phyloP scores from a whole-genome alignment of 2,797 vertebrate genomes.

The Bovichtus diacanthus region DNA sequence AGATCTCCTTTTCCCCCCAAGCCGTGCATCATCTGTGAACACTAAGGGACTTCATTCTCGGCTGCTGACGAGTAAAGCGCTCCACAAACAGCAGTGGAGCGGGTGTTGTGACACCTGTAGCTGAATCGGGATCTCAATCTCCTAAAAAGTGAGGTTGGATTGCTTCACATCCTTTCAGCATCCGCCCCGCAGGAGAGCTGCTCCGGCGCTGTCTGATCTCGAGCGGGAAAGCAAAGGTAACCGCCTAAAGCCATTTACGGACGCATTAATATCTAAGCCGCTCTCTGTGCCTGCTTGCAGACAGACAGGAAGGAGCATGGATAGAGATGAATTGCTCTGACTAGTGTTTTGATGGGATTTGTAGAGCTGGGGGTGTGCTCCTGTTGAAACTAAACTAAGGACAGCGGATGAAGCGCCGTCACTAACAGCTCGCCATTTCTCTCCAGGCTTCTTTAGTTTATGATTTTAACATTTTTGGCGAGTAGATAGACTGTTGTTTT shows the following conservation, averaged over 20 bases:
- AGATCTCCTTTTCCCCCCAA: background rate
- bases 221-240: conserved; percentile 56
- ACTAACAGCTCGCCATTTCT: conserved; percentile 39
- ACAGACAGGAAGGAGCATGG: conserved; percentile 77
- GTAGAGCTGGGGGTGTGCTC: conserved; percentile 60
- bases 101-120: conserved; percentile 75
- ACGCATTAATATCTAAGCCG: conserved; percentile 82
- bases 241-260: conserved; percentile 79
- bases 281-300: conserved; percentile 61
- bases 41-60: conserved; percentile 30
- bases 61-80: background rate
- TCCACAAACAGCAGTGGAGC: background rate
- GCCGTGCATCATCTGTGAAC: conserved; percentile 11
- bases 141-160: conserved; percentile 13
- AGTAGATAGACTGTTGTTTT: background rate
- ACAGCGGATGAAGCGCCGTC: conserved; percentile 35
- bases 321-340: conserved; percentile 79
- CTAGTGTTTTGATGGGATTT: conserved; percentile 75
- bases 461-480: conserved; percentile 17
- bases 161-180: conserved; percentile 27
- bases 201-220: conserved; percentile 69
- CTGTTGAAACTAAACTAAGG: conserved; percentile 65
- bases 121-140: conserved; percentile 34
- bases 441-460: conserved; percentile 10
- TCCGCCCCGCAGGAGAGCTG: conserved; percentile 37